Percentiles rank a stretch among this genome's conserved stretches.
phyloP scores from a whole-genome alignment of 35 echinoderm and acorn worm species.

The Eucidaris tribuloides region DNA sequence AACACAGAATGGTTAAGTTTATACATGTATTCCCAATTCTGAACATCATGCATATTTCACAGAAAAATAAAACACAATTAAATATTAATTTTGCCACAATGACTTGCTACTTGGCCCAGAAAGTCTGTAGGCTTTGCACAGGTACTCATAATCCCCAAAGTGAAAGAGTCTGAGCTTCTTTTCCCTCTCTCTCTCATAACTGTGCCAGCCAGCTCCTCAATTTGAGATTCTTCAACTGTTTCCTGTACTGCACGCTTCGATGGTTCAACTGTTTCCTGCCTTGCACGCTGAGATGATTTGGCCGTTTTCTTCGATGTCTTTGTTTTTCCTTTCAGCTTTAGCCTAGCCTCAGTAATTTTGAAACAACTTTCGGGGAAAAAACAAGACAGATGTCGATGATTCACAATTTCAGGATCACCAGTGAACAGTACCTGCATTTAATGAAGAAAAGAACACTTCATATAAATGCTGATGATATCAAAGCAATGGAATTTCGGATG shows the following conservation, averaged over 20 bases:
- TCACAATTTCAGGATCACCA: neutral
- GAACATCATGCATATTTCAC: too few relatives aligned
- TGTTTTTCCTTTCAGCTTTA: neutral
- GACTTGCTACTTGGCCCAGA: too few relatives aligned
- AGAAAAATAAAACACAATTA: too few relatives aligned
- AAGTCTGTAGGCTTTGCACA: too few relatives aligned
- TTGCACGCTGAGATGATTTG: neutral
- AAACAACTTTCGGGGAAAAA: neutral
- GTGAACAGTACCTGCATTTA: neutral
- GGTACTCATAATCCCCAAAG: too few relatives aligned
- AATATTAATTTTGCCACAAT: too few relatives aligned
- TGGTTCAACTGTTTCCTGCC: neutral
- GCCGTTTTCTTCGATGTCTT: neutral
- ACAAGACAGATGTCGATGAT: neutral
- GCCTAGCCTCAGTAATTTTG: neutral
- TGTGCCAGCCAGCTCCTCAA: neutral
- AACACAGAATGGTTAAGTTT: too few relatives aligned
- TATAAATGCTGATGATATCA: too few relatives aligned
- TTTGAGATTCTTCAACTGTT: neutral
- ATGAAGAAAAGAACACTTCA: too few relatives aligned
- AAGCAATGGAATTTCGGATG: too few relatives aligned
- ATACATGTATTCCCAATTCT: too few relatives aligned
- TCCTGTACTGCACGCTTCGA: neutral
- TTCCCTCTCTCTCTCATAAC: neutral
- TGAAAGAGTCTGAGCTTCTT: too few relatives aligned